Percentiles rank a stretch among this genome's conserved stretches.
These are phyloP conservation scores for Hippocampus comes DNA, from an alignment of 2,113 vertebrate genomes.

Conservation along the genomic window DNA sequence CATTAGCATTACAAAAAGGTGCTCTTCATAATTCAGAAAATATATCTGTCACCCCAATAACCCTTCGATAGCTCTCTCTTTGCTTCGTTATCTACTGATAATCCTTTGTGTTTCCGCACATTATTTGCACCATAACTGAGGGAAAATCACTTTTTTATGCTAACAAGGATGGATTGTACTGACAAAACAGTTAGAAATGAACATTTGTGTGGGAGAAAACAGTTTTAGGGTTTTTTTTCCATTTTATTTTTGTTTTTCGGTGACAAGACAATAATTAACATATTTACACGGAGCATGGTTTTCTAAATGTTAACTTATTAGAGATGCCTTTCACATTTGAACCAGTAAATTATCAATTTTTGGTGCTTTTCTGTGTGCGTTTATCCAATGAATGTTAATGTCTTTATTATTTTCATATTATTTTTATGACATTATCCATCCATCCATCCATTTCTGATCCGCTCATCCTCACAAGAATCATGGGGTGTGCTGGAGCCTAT, in stretches of 20 bases:
- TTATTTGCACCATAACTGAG: conserved; percentile 35
- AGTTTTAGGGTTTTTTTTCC: neutral
- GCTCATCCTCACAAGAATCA: too few relatives aligned
- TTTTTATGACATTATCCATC: too few relatives aligned
- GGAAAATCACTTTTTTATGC: conserved; percentile 55
- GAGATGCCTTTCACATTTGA: too few relatives aligned
- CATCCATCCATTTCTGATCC: too few relatives aligned
- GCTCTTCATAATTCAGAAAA: conserved; percentile 52
- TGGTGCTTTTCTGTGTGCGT: too few relatives aligned
- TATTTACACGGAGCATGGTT: too few relatives aligned
- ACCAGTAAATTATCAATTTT: too few relatives aligned
- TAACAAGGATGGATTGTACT: conserved; percentile 37
- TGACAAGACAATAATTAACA: too few relatives aligned
- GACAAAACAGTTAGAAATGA: conserved; percentile 9
- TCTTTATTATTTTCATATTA: too few relatives aligned
- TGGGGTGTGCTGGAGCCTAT: too few relatives aligned
- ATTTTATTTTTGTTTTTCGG: neutral
- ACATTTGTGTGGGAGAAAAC: neutral
- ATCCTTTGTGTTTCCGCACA: conserved; percentile 34
- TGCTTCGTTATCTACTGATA: conserved; percentile 50
- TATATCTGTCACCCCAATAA: conserved; percentile 33
- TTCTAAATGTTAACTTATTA: too few relatives aligned
- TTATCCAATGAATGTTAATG: too few relatives aligned
- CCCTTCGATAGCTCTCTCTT: conserved; percentile 41
- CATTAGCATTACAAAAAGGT: conserved; percentile 47